Percentiles rank a stretch among this genome's conserved stretches.
phyloP scores from a whole-genome alignment of 2,888 invertebrate genomes.

The Tolmerus cingulatus region DNA sequence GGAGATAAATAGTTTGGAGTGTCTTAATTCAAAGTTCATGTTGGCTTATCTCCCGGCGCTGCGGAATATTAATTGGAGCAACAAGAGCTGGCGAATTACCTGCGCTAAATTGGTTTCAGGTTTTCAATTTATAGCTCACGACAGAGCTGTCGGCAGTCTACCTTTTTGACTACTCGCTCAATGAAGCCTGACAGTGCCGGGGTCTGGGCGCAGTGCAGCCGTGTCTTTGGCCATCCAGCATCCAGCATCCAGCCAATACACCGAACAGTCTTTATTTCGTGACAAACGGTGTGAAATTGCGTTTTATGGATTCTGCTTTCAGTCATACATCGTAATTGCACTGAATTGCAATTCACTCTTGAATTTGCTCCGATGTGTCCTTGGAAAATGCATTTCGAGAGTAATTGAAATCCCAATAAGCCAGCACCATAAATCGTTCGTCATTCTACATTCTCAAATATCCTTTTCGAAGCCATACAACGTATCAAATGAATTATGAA shows the following conservation, averaged over 20 bases:
- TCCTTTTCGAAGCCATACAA: neutral
- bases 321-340: neutral
- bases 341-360: neutral
- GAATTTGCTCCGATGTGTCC: neutral
- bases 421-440: neutral
- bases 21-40: constrained; percentile 43
- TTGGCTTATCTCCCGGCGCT: constrained; percentile 22
- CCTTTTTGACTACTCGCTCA: constrained; percentile 24
- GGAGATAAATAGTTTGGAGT: constrained; percentile 15
- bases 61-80: constrained; percentile 42
- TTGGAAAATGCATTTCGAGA: neutral
- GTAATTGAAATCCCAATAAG: neutral
- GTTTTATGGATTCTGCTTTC: neutral
- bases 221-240: neutral
- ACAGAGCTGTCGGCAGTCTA: constrained; percentile 40
- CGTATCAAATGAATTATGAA: neutral
- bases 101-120: constrained; percentile 42
- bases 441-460: neutral
- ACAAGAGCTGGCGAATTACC: constrained; percentile 38
- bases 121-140: constrained; percentile 44
- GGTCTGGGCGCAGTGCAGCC: neutral
- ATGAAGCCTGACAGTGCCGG: constrained; percentile 11
- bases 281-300: constrained; percentile 8
- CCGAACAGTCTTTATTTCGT: neutral
- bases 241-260: neutral